Evolutionary conservation across 1,140 invertebrate species (phyloP), one percentile per base, ranked within the genome.

Genomic region (Bradysia coprophila): DNA sequence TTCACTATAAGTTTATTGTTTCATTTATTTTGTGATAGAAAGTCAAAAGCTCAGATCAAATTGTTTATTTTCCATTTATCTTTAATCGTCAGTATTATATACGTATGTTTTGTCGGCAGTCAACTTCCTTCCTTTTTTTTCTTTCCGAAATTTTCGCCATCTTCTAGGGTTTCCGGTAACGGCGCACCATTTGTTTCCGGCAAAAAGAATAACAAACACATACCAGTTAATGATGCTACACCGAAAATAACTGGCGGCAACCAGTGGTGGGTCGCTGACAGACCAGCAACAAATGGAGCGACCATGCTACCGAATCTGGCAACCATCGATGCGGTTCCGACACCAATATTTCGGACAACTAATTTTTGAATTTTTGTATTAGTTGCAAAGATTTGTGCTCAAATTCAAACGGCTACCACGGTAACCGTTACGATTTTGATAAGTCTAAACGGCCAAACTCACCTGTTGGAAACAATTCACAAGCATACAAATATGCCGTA

Each of bases 151-250:
- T 66, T 64, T 62, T 85, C 80, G 28, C 78, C 81, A 49, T 85
- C 80, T 53, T 81, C 75, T 23, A 85, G 61, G 0, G 80, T 85
- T 45, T 85, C 81, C 21, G 82, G 80, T 31, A 89, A 53, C 36
- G 72, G 71, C 48, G 66, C 67, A 10, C 76, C 75, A 41, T 75
- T 66, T 1, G 85, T 89, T 67, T 89, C 81, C 0, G 81, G 81
- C 32, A 86, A 54, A 2, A 78, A 51, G 1, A 81, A 48, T 13
- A 72, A 71, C 1, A 78, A 61, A 2, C 67, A 34, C 2, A 77
- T 72, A 4, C 74, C 76, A 9, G 78, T 46, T 0, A 81, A 45
- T 1, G 77, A 70, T 9, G 75, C 53, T 2, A 66, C 46, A 5
- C 79, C 81, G 54, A 85, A 82, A 24, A 78, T 65, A 2, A 76